Evolutionary conservation across 1,140 invertebrate species (phyloP).

Genomic region (Drosophila funebris): DNA sequence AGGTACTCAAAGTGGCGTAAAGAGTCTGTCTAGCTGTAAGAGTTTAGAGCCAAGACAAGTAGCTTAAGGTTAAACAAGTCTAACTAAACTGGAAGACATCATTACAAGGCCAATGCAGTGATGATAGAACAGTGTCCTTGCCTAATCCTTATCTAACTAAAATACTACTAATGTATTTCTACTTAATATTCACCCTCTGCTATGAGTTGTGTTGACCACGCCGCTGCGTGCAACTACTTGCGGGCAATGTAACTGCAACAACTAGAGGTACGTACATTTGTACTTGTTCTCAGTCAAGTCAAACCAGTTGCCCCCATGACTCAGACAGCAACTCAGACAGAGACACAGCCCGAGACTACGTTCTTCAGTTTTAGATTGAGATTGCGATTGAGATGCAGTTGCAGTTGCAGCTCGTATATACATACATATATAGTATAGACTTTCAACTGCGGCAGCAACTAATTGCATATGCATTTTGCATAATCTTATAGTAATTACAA

Average conservation of each 20-base stretch:
- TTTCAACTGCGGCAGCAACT: constrained; percentile 39
- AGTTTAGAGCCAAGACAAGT: no score
- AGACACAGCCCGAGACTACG: not conserved
- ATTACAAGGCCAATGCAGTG: no score
- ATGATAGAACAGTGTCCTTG: no score
- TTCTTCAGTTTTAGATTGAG: no score
- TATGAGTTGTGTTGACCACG: not conserved
- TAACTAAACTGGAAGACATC: no score
- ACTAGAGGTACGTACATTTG: constrained; percentile 35
- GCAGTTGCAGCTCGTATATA: not conserved
- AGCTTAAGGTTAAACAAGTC: no score
- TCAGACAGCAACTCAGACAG: constrained; percentile 31
- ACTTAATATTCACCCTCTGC: no score
- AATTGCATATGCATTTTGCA: constrained; percentile 81
- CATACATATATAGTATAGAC: no score
- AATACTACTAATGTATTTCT: no score
- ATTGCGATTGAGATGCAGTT: not conserved
- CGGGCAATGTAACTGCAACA: constrained; percentile 36
- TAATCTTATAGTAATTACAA: constrained; percentile 81
- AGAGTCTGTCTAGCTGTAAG: no score
- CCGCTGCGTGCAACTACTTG: constrained; percentile 24
- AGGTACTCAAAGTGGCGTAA: no score
- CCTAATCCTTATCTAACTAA: no score
- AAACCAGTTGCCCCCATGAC: constrained; percentile 76
- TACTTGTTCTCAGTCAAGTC: constrained; percentile 68